Percentiles rank a stretch among this genome's conserved stretches.
Conservation (phyloP, 2,797 vertebrate genomes). For the Helicolenus hilgendorfi region DNA sequence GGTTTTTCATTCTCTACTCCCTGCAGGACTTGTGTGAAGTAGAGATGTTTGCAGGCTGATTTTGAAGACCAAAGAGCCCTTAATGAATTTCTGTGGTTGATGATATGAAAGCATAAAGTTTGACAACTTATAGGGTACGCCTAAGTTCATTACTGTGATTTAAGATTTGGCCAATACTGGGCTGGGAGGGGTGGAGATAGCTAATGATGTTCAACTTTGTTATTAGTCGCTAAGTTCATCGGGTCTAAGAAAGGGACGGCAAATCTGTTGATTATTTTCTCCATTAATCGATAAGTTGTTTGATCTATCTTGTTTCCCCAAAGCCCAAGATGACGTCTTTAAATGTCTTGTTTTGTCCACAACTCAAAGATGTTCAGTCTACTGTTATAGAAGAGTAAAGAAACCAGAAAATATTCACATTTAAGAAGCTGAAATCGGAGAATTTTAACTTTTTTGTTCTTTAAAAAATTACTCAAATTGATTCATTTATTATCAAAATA, state of each 20-base stretch:
- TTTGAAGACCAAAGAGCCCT: background rate
- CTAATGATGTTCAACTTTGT: slow-evolving; percentile 8
- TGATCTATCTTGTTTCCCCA: too few relatives aligned
- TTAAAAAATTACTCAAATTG: too few relatives aligned
- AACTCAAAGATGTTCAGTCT: too few relatives aligned
- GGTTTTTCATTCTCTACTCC: background rate
- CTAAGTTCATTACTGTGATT: slow-evolving; percentile 6
- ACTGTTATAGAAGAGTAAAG: too few relatives aligned
- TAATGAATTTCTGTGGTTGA: background rate
- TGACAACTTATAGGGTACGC: background rate
- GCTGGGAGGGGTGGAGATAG: background rate
- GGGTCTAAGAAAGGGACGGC: background rate
- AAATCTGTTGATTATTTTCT: too few relatives aligned
- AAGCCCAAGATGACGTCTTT: too few relatives aligned
- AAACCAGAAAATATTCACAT: too few relatives aligned
- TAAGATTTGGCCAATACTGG: background rate
- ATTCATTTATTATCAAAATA: too few relatives aligned
- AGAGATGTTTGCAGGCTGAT: background rate
- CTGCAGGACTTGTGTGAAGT: background rate
- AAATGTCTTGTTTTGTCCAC: too few relatives aligned
- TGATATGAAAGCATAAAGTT: slow-evolving; percentile 11
- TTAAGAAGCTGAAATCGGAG: too few relatives aligned
- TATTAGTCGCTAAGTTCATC: background rate
- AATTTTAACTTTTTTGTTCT: too few relatives aligned
- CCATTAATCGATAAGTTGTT: too few relatives aligned